Evolutionary conservation across 2,797 vertebrate species (phyloP).

Genomic region (Neosilurus hyrtlii): DNA sequence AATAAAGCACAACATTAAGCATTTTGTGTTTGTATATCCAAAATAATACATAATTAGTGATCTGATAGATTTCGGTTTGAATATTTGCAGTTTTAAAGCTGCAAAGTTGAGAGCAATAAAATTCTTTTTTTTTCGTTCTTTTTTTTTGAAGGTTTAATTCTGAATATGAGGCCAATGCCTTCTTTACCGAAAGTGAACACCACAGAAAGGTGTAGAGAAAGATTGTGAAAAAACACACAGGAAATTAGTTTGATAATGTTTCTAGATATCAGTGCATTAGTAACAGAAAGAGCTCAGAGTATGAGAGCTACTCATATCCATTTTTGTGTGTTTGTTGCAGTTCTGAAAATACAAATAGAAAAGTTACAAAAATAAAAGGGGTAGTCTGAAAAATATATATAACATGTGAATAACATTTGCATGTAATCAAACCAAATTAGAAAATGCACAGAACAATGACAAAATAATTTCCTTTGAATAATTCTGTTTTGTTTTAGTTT

Average conservation of each 20-base stretch:
- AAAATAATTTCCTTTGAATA: background rate
- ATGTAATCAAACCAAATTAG: background rate
- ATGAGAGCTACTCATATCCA: too few species aligned
- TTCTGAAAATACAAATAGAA: background rate
- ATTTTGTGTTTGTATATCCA: background rate
- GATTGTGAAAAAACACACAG: background rate
- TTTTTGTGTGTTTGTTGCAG: background rate
- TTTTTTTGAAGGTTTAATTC: background rate
- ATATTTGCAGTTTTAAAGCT: background rate
- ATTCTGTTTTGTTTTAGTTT: background rate
- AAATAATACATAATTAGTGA: background rate
- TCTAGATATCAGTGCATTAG: background rate
- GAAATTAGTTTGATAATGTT: background rate
- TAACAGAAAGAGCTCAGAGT: background rate
- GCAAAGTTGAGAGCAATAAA: background rate
- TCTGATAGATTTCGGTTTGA: background rate
- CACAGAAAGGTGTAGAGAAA: background rate
- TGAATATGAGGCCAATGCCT: background rate
- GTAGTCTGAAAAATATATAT: background rate
- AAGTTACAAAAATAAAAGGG: background rate
- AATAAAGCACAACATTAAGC: background rate
- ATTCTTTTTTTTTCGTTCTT: too few species aligned
- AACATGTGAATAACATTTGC: background rate
- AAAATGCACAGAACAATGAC: background rate
- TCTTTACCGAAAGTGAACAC: background rate